Base-by-base conservation (phyloP, 2,113 vertebrate genomes). In the Lasiurus cinereus region DNA sequence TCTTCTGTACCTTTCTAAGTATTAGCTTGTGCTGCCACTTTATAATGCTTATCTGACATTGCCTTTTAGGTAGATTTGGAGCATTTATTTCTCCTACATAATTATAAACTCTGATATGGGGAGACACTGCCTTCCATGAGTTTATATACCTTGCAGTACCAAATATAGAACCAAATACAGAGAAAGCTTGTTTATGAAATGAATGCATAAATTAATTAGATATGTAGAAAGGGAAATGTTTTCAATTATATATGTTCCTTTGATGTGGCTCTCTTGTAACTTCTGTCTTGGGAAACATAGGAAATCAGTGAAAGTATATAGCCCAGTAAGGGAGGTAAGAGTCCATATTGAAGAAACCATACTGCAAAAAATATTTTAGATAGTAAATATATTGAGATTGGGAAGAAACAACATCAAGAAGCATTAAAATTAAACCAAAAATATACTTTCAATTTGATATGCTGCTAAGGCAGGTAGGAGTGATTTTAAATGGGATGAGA, bases 211-310 rank as follows among this genome's bases (percentile, higher is more conserved):
- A 31, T 66, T 15, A 77, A 80, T 84, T 77, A 66, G 46, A 56
- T 85, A 76, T 85, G 52, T 43, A 76, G 72, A 94, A 90, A 39
- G 16, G 8, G 31, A 96, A 82, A 43, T 43, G 33, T 36, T 92
- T 93, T 84, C 11, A 48, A 73, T 84, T 64, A 74, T 90, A 64
- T 89, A n/a, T 72, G 12, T 11, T 59, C 21, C 59, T 94, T 88
- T 88, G 67, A 84, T 88, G 48, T 93, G 46, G 31, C 27, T 90
- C 56, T 91, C 31, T 86, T 94, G 2, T 67, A 86, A 69, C 16
- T 52, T 94, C 36, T 93, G 46, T 31, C 67, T 96, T 94, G 78
- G 15, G 24, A 95, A 85, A 69, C 66, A 48, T 14, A 83, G 27
- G 48, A 94, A 90, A 88, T 90, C 31, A 79, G 62, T 19, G 24